Evolutionary conservation across 2,797 vertebrate species (phyloP).

Genomic region (Bufotes viridis): DNA sequence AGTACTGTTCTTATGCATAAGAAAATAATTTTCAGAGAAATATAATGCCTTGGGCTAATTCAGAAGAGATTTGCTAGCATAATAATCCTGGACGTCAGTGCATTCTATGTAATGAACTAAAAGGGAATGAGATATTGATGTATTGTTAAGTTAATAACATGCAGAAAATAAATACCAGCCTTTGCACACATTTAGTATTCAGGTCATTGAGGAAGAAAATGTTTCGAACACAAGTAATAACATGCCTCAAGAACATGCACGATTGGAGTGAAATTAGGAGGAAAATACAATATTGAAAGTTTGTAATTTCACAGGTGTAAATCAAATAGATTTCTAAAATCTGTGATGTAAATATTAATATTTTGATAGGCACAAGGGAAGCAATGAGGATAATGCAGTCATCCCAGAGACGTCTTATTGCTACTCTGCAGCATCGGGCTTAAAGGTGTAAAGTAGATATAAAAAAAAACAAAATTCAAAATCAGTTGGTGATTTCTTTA

Average conservation of each 20-base stretch:
- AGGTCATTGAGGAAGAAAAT: slow-evolving; percentile 61
- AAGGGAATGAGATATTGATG: slow-evolving; percentile 27
- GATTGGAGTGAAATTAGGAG: slow-evolving; percentile 63
- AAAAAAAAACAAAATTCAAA: slow-evolving; percentile 63
- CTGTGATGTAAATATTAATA: slow-evolving; percentile 70
- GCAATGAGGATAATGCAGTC: slow-evolving; percentile 72
- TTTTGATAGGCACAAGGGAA: slow-evolving; percentile 76
- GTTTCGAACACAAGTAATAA: slow-evolving; percentile 62
- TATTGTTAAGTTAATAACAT: slow-evolving; percentile 58
- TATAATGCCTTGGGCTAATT: slow-evolving; percentile 38
- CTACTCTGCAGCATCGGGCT: slow-evolving; percentile 77
- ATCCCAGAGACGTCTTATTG: slow-evolving; percentile 79
- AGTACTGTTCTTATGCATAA: slow-evolving; percentile 12
- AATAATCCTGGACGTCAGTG: slow-evolving; percentile 28
- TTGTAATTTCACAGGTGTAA: slow-evolving; percentile 66
- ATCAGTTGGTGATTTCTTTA: slow-evolving; percentile 64
- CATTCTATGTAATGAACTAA: slow-evolving; percentile 13
- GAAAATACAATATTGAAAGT: slow-evolving; percentile 64
- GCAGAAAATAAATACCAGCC: slow-evolving; percentile 62
- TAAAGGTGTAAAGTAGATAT: slow-evolving; percentile 68
- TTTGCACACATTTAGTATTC: slow-evolving; percentile 54
- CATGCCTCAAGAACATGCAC: slow-evolving; percentile 65
- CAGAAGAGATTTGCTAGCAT: slow-evolving; percentile 34
- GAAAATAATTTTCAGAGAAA: slow-evolving; percentile 17
- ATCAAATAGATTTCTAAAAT: slow-evolving; percentile 67